Base-by-base conservation (phyloP, 2,113 vertebrate genomes). In the Burhinus bistriatus region DNA sequence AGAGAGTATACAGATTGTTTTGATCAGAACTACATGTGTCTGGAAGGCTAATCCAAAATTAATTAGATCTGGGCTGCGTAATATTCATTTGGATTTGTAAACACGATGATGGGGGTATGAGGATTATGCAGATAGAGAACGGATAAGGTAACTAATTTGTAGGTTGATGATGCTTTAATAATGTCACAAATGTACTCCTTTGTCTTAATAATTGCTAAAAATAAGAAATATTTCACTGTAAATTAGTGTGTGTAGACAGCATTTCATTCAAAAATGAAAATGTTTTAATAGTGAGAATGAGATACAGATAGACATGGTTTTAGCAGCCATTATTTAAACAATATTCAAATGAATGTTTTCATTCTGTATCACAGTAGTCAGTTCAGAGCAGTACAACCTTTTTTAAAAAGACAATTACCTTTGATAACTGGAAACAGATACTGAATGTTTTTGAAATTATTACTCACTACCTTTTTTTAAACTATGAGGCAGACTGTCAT, bases 11-110 rank as follows among this genome's bases (percentile, higher is more conserved):
- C 83, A 97, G 90, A 96, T 97, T 97, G 89, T 97, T 98, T 97
- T 97, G 95, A 97, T 97, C 97, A 96, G 94, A 76, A 78, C 94
- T 95, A 97, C 89, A 86, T 96, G 65, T 92, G 94, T 85, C 95
- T 97, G 76, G 71, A 91, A 98, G 91, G 54, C 96, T 98, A 98
- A 95, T 95, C 83, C 96, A 94, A 97, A 97, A 97, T 97, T 96
- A 98, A 97, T 98, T 98, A 97, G 92, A 96, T 97, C 82, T 91
- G 92, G 89, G 91, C 90, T 89, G 59, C 91, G 86, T 83, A 96
- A 83, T 90, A 95, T 97, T 98, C 87, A 94, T 95, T 97, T 96
- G 95, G 91, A 95, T 97, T 97, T 94, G 90, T 97, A 97, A 97
- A 95, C 95, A 95, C 68, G 91, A 93, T 90, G 96, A 95, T 14